Conservation (phyloP, 2,888 invertebrate species). For the Nemoura dubitans region DNA sequence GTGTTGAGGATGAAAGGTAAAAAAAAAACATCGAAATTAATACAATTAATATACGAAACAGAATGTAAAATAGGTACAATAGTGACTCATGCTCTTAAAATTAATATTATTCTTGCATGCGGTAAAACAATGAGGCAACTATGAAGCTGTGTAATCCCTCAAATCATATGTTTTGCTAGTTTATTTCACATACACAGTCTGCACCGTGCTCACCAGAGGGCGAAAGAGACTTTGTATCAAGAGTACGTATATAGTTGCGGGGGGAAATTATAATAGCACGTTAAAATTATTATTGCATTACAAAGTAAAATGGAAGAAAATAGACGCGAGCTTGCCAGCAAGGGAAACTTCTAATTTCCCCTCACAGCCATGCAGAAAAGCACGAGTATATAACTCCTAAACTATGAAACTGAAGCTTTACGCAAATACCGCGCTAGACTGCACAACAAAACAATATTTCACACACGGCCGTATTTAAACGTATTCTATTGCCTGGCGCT, state of each 20-base stretch:
- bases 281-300: background rate
- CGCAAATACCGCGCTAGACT: background rate
- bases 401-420: slow-evolving; percentile 7
- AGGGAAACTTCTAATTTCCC: background rate
- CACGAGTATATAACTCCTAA: background rate
- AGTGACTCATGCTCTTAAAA: background rate
- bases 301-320: slow-evolving; percentile 12
- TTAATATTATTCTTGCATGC: background rate
- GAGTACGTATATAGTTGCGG: background rate
- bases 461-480: background rate
- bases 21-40: no score
- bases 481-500: background rate
- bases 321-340: background rate
- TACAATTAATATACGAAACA: no score
- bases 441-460: background rate
- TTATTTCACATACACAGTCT: background rate
- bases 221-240: background rate
- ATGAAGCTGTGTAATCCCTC: background rate
- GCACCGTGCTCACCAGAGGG: background rate
- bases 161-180: slow-evolving; percentile 16
- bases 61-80: no score
- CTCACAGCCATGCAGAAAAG: background rate
- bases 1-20: no score
- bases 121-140: background rate
- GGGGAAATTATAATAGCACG: slow-evolving; percentile 22